Evolutionary conservation across 2,888 invertebrate species (phyloP).

Genomic region (Deroplatys truncata): DNA sequence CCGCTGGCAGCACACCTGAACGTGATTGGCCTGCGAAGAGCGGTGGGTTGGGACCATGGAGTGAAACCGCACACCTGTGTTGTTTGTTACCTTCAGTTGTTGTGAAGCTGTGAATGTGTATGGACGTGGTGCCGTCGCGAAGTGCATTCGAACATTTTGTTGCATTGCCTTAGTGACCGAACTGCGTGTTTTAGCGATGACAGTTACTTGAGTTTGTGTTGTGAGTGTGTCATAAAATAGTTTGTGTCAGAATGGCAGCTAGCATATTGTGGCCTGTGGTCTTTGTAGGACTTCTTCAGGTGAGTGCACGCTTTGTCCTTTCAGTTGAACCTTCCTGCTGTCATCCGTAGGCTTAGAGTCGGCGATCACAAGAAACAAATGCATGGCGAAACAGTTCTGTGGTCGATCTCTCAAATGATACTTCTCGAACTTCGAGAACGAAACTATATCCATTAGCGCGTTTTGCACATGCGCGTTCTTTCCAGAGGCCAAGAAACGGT

Average conservation of each 20-base stretch:
- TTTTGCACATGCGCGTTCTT: background rate
- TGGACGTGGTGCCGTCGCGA: background rate
- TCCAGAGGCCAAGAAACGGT: background rate
- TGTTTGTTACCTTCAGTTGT: slow-evolving; percentile 1
- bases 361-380: background rate
- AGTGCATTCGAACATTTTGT: background rate
- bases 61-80: background rate
- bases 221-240: background rate
- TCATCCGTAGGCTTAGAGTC: background rate
- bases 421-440: too few relatives aligned
- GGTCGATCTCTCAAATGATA: too few relatives aligned
- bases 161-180: background rate
- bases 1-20: background rate
- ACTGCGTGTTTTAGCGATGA: background rate
- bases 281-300: background rate
- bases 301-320: background rate
- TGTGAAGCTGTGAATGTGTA: background rate
- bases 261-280: background rate
- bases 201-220: background rate
- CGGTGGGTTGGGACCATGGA: background rate
- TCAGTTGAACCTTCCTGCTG: background rate
- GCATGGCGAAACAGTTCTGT: too few relatives aligned
- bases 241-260: background rate
- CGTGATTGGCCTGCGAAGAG: background rate
- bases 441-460: background rate